Evolutionary conservation across 2,888 invertebrate species (phyloP).

Genomic region (Heliconius charithonia): DNA sequence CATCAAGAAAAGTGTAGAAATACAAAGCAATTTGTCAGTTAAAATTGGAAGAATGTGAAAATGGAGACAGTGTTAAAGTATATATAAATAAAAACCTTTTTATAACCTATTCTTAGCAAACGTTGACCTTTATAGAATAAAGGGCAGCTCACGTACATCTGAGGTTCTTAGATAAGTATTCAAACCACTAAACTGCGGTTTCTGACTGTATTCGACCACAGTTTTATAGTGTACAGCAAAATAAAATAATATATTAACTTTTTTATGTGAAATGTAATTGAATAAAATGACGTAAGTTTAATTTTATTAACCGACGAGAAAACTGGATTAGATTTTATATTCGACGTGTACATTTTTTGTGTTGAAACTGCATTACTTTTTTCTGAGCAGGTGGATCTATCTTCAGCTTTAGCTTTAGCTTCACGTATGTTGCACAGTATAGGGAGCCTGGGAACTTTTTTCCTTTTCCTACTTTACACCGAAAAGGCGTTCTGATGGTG

Average conservation of each 20-base stretch:
- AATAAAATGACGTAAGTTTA: background rate
- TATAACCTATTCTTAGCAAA: slow-evolving; percentile 15
- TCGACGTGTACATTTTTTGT: background rate
- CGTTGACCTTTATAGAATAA: slow-evolving; percentile 17
- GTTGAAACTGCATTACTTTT: background rate
- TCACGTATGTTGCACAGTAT: no score
- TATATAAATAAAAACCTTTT: slow-evolving; percentile 23
- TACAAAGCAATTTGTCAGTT: background rate
- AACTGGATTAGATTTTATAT: background rate
- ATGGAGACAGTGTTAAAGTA: background rate
- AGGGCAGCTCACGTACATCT: slow-evolving; percentile 8
- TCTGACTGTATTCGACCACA: slow-evolving; percentile 5
- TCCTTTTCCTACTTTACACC: no score
- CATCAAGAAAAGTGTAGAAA: background rate
- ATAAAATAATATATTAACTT: background rate
- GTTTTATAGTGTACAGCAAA: slow-evolving; percentile 2
- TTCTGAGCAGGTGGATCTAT: no score
- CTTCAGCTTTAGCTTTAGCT: no score
- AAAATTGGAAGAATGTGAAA: background rate
- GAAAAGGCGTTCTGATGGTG: no score
- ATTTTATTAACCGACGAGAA: background rate
- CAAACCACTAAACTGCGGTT: background rate
- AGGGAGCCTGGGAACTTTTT: no score
- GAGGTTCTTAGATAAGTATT: slow-evolving; percentile 11
- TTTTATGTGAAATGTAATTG: background rate